Evolutionary conservation across 2,797 vertebrate species (phyloP), one percentile per base, ranked within the genome.

Genomic region (Sitta carolinensis): DNA sequence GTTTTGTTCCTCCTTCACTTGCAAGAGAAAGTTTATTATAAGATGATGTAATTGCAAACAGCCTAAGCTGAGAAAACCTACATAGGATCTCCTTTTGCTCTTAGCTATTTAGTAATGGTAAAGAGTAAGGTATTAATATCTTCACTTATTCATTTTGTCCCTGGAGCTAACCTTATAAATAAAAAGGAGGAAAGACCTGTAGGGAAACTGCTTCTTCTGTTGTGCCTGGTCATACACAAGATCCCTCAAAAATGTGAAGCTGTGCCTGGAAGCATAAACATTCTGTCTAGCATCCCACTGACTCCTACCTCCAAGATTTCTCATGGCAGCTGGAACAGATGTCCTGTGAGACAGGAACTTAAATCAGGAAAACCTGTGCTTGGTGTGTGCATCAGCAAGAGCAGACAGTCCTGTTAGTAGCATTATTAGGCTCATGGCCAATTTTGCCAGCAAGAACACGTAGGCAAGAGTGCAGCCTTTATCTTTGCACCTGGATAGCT

Each of bases 351-450:
- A 40, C 16, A 48, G 13, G 10, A 29, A 11, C 29, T 70, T 76
- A 21, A 32, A n/a, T 11, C 8, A 38, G 54, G 21, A 93, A 83
- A 85, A 45, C 4, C 30, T 55, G 23, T 55, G 6, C 38, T 83
- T 52, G 16, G 13, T 55, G 19, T 11, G 11, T 52, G 29, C 38
- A 57, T 38, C 58, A 81, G 48, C 32, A 75, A 81, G 23, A 87
- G 50, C 22, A 23, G 18, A 48, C 17, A 58, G 22, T 4, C 59
- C 50, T 86, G 32, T 48, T 50, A 59, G 36, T 4, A 29, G 7
- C 32, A 17, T 21, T 34, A 19, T 26, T 72, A 32, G 4, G 25
- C 21, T 72, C 36, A 51, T 2, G 11, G 36, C 0, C 0, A 74
- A 83, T 52, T 59, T 78, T 70, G 43, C n/a, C 51, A 76, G 17